Evolutionary conservation across 1,140 invertebrate genomes (phyloP), one percentile per base, ranked within the genome.

Genomic region (Mactra quadrangularis): DNA sequence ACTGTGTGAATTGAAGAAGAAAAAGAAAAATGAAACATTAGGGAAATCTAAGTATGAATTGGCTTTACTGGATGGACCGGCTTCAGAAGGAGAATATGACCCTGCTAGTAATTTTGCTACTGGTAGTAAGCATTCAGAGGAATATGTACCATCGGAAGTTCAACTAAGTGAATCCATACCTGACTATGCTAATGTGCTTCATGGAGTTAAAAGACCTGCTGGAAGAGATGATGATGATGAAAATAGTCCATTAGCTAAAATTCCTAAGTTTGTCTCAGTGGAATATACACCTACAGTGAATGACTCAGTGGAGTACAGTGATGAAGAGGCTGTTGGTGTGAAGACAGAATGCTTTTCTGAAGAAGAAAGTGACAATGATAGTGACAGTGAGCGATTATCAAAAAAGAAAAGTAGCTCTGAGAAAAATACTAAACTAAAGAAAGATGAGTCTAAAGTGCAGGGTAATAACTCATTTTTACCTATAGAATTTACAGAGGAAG

Each of bases 1-100:
- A 0, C 95, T 95, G 83, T 92, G 93, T 17, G 94, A 95, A 89
- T 82, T 95, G 11, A 94, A 94, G 83, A 95, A 94, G 66, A 84
- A 85, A 57, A 83, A 86, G 62, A 38, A 88, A 83, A 55, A 82
- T 17, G 38, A 35, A 47, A 64, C 35, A n/a, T 53, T 62, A 55
- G 79, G 79, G 9, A 25, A 45, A 29, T 82, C 79, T 7, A 82
- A 82, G 50, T 82, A 82, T 82, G 79, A 82, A 38, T 55, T 82
- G 22, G 79, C 79, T 35, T 29, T 82, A 31, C 79, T 82, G 74
- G 79, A 74, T 33, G 79, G 35, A 3, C 77, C 79, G 29, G n/a
- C 60, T 38, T 57, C 83, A n/a, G 83, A 81, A 53, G 45, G 86
- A 4, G 87, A 91, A 64, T 91, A 91, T 87, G 90, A 91, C 57